These are phyloP conservation scores for Ophioninae sp. DNA, from an alignment of 2,888 invertebrate species.

Conservation along the genomic window DNA sequence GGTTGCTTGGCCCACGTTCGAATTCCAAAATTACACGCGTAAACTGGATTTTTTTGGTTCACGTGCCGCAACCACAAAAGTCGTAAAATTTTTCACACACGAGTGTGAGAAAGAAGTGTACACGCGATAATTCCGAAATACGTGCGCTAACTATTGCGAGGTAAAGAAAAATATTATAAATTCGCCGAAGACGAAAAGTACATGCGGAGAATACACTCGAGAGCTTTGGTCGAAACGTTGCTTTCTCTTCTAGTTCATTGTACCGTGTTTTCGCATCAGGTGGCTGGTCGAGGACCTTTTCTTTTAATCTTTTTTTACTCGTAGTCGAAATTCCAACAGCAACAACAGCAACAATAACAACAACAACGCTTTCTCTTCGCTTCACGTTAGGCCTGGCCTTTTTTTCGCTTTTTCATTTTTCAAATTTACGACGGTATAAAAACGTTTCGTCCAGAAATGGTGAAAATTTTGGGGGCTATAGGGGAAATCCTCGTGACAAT, in stretches of 20 bases:
- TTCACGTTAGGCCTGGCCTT: background rate
- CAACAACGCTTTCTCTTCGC: background rate
- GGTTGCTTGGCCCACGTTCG: background rate
- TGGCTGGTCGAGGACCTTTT: conserved; percentile 61
- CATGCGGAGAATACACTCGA: background rate
- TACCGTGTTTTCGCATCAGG: conserved; percentile 68
- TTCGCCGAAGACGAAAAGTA: background rate
- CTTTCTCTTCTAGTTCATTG: conserved; percentile 47
- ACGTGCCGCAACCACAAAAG: background rate
- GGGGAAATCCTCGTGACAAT: background rate
- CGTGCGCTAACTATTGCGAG: background rate
- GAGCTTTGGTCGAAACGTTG: background rate
- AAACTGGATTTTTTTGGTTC: background rate
- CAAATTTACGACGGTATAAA: background rate
- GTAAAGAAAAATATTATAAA: background rate
- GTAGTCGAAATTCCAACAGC: conserved; percentile 6
- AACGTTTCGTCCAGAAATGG: background rate
- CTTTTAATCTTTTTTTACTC: background rate
- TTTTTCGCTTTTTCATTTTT: background rate
- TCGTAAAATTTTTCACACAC: background rate
- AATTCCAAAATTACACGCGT: background rate
- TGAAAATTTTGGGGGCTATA: background rate
- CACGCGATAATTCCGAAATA: background rate
- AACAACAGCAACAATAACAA: background rate
- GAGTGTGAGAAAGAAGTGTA: background rate